phyloP scores from a whole-genome alignment of 2,113 vertebrate genomes.

The Felis chaus region DNA sequence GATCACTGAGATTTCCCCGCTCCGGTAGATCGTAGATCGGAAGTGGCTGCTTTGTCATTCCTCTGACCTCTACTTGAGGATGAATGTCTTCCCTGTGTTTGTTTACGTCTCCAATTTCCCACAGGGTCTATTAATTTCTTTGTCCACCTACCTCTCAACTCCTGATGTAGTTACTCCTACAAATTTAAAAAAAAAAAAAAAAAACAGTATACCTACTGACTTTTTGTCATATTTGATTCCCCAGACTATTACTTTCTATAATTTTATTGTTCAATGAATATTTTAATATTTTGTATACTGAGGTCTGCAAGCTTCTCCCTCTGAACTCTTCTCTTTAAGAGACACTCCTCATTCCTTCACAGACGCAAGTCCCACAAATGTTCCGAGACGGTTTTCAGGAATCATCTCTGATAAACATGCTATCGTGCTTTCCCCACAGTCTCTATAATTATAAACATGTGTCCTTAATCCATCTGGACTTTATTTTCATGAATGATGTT shows the following conservation, averaged over 20 bases:
- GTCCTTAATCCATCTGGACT: not conserved
- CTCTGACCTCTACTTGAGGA: not conserved
- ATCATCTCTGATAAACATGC: not conserved
- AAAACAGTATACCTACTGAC: not conserved
- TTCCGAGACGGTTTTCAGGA: not conserved
- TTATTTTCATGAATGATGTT: not conserved
- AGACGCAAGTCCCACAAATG: not conserved
- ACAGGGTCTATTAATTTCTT: not conserved
- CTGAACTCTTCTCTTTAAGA: not conserved
- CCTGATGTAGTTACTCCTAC: not conserved
- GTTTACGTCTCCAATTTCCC: not conserved
- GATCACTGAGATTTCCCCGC: not conserved
- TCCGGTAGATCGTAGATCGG: rapidly evolving
- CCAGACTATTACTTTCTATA: not conserved
- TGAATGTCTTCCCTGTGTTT: not conserved
- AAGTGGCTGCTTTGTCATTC: not conserved
- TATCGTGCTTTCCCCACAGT: not conserved
- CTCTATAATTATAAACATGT: not conserved
- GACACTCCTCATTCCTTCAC: not conserved
- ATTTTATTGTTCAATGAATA: slow-evolving; percentile 40
- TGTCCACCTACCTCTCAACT: not conserved
- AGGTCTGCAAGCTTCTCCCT: not conserved
- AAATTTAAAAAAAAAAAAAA: not conserved
- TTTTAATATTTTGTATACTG: not conserved
- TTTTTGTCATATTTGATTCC: not conserved